Conservation (phyloP, 2,888 invertebrate species). For the Thecocarcelia acutangulata region DNA sequence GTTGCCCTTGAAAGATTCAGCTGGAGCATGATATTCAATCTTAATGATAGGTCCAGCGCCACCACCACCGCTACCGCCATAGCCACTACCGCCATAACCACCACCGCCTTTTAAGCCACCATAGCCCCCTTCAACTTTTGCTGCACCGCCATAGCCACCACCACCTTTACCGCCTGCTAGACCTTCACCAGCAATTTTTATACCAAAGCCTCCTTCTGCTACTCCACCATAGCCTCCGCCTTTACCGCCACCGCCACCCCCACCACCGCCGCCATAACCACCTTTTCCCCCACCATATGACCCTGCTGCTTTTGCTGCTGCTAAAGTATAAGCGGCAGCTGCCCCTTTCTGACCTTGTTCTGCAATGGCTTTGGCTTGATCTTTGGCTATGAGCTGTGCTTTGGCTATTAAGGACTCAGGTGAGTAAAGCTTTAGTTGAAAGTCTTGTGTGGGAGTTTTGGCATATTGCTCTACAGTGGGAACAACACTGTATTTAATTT, state of each 20-base stretch:
- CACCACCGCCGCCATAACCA: constrained; percentile 1
- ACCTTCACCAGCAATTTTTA: background rate
- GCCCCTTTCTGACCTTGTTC: constrained; percentile 44
- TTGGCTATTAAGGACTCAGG: constrained; percentile 59
- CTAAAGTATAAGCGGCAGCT: constrained; percentile 41
- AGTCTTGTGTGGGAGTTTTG: constrained; percentile 55
- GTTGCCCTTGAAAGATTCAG: constrained; percentile 73
- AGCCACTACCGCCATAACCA: background rate
- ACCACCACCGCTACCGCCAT: constrained; percentile 20
- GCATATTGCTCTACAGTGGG: constrained; percentile 63
- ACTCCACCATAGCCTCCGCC: background rate
- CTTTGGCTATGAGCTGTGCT: constrained; percentile 59
- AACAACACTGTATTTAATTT: constrained; percentile 64
- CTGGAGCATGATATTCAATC: constrained; percentile 75
- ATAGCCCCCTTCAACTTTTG: background rate
- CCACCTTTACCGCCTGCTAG: background rate
- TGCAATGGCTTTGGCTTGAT: constrained; percentile 52
- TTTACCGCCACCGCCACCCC: background rate
- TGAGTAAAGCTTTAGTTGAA: constrained; percentile 60
- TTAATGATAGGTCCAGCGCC: constrained; percentile 71
- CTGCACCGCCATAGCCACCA: background rate
- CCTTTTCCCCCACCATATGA: background rate
- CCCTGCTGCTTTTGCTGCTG: constrained; percentile 10
- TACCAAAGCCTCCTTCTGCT: constrained; percentile 4
- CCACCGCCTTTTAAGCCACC: constrained; percentile 10